Evolutionary conservation across 1,140 invertebrate species (phyloP).

Genomic region (Euschistus heros): DNA sequence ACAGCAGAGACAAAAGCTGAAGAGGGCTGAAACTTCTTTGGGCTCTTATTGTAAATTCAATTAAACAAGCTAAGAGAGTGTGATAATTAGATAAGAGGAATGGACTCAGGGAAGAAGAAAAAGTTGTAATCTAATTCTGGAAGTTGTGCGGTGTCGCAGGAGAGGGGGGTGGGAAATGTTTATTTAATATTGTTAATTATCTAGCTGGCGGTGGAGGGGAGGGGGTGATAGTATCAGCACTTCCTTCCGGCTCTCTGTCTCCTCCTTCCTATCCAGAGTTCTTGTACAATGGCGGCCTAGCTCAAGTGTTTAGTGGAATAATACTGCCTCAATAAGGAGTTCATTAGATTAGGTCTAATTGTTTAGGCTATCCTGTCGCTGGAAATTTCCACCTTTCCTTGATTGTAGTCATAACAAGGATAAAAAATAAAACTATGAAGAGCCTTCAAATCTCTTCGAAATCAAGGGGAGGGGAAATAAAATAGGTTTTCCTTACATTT

Average conservation of each 20-base stretch:
- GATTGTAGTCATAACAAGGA: no score
- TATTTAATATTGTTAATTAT: conserved; percentile 10
- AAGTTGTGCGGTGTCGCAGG: not conserved
- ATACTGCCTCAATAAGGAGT: no score
- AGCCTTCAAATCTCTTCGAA: no score
- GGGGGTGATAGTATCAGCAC: not conserved
- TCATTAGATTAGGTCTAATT: no score
- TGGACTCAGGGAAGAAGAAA: not conserved
- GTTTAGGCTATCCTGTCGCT: no score
- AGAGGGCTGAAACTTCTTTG: not conserved
- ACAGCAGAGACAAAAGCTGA: not conserved
- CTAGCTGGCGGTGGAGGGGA: not conserved
- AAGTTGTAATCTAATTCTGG: conserved; percentile 12
- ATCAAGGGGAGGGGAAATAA: no score
- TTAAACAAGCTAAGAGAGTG: conserved; percentile 13
- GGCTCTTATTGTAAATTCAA: conserved; percentile 11
- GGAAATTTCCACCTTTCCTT: no score
- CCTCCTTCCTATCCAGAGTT: not conserved
- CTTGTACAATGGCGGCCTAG: not conserved
- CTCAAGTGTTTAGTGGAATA: no score
- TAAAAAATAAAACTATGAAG: no score
- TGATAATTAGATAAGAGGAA: conserved; percentile 12
- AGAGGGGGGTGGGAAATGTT: not conserved
- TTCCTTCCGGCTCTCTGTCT: not conserved
- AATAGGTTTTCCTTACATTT: no score